phyloP scores from a whole-genome alignment of 1,140 invertebrate species.

The Anoplolepis gracilipes region DNA sequence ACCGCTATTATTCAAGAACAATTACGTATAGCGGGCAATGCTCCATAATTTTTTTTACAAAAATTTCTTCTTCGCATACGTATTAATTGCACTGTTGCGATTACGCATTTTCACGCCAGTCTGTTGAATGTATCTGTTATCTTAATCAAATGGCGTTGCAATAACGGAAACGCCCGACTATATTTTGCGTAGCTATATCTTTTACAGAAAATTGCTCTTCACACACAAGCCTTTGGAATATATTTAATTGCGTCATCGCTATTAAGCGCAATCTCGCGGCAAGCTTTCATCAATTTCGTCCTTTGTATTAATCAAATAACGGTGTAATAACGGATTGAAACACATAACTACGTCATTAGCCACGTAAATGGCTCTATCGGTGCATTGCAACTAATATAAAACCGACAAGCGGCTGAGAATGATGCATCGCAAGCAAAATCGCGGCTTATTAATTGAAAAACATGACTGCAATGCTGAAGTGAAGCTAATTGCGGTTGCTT shows the following conservation, averaged over 20 bases:
- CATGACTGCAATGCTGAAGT: conserved; percentile 36
- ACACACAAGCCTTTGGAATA: not conserved
- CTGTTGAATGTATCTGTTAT: not conserved
- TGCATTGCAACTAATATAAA: conserved; percentile 66
- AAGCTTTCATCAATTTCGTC: conserved; percentile 41
- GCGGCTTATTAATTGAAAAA: conserved; percentile 55
- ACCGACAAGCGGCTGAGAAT: conserved; percentile 27
- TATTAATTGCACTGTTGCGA: not conserved
- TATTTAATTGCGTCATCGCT: conserved; percentile 43
- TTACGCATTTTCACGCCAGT: not conserved
- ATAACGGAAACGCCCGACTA: not conserved
- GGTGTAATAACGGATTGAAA: conserved; percentile 56
- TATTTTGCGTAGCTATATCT: conserved; percentile 13
- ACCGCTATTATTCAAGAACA: not conserved
- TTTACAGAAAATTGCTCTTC: conserved; percentile 26
- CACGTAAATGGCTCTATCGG: conserved; percentile 54
- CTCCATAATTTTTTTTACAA: not conserved
- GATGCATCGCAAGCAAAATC: conserved; percentile 7
- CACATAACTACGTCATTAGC: conserved; percentile 38
- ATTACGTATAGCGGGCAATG: not conserved
- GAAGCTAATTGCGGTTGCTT: conserved; percentile 24
- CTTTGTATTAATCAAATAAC: conserved; percentile 57
- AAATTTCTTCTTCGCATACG: not conserved
- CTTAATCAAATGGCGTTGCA: conserved; percentile 22
- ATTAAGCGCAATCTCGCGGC: conserved; percentile 7